These are phyloP conservation scores for Drosophila quadrilineata DNA, from an alignment of 1,140 invertebrate genomes.

Conservation along the genomic window DNA sequence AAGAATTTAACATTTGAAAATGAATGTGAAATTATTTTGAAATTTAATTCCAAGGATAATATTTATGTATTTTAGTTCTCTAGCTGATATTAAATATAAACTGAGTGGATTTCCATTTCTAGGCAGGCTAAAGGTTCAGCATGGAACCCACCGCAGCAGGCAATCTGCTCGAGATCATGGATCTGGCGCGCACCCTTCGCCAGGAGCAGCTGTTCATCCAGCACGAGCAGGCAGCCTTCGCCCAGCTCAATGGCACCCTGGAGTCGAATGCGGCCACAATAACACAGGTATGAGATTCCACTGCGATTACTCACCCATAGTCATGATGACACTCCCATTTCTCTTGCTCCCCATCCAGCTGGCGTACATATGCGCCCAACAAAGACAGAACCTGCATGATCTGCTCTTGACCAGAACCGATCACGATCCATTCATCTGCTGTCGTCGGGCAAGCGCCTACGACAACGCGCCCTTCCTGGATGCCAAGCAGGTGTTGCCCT, in stretches of 20 bases:
- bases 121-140: conserved; percentile 27
- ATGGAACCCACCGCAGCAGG: conserved; percentile 76
- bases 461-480: conserved; percentile 93
- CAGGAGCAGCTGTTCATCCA: conserved; percentile 80
- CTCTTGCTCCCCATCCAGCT: conserved; percentile 81
- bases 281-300: conserved; percentile 63
- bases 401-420: conserved; percentile 89
- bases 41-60: too few species aligned
- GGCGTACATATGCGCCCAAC: conserved; percentile 94
- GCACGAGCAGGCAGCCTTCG: conserved; percentile 74
- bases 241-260: conserved; percentile 60
- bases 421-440: conserved; percentile 88
- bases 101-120: not conserved
- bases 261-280: conserved; percentile 71
- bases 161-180: conserved; percentile 81
- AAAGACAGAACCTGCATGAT: conserved; percentile 91
- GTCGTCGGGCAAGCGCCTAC: conserved; percentile 88
- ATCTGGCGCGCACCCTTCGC: conserved; percentile 76
- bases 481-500: conserved; percentile 92
- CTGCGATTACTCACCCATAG: not conserved
- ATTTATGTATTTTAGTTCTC: too few species aligned
- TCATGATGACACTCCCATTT: not conserved
- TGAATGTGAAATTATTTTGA: too few species aligned
- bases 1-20: too few species aligned
- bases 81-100: too few species aligned